Conservation (phyloP, 2,113 vertebrate genomes). For the Lophochroa leadbeateri region DNA sequence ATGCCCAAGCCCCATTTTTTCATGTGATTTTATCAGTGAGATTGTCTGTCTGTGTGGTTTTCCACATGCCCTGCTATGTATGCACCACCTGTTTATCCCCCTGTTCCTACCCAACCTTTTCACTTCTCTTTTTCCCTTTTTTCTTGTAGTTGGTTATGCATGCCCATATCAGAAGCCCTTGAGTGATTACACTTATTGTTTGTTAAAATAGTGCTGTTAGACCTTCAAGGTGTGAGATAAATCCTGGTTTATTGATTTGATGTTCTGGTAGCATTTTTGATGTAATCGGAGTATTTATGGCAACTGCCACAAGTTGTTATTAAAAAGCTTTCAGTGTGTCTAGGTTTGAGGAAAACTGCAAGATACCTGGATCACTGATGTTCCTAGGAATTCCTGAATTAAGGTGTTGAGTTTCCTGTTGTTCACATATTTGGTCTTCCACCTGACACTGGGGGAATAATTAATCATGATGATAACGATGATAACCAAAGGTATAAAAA, state of each 20-base stretch:
- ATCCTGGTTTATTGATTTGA: background rate
- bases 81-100: background rate
- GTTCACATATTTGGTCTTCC: background rate
- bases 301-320: background rate
- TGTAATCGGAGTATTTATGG: background rate
- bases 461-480: background rate
- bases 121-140: background rate
- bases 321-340: background rate
- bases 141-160: background rate
- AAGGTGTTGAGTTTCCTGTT: background rate
- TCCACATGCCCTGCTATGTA: background rate
- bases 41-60: background rate
- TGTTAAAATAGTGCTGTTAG: background rate
- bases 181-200: background rate
- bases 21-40: background rate
- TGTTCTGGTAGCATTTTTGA: background rate
- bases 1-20: background rate
- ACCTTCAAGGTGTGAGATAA: background rate
- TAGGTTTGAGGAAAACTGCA: background rate
- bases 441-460: background rate
- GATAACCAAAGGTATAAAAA: background rate
- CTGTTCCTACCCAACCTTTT: background rate
- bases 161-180: background rate
- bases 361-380: background rate
- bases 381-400: background rate